phyloP scores from a whole-genome alignment of 2,113 vertebrate genomes.

The Speoplatyrhinus poulsoni region DNA sequence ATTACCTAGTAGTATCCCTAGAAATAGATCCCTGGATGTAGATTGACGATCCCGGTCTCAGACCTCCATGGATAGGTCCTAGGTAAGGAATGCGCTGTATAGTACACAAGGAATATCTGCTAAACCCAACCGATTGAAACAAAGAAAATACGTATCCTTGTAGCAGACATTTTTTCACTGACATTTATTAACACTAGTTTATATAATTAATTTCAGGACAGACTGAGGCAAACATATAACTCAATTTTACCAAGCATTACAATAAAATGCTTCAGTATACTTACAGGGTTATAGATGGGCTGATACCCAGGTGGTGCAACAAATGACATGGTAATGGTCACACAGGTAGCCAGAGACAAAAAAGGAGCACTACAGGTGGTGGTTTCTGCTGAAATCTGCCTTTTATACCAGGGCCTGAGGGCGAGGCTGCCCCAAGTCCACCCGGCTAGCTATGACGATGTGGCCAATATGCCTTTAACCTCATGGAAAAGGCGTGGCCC shows the following conservation, averaged over 20 bases:
- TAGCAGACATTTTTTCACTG: neutral
- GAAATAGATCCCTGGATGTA: constrained; percentile 80
- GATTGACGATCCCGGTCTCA: constrained; percentile 76
- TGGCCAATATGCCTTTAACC: neutral
- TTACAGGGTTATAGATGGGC: constrained; percentile 81
- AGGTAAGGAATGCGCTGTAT: constrained; percentile 78
- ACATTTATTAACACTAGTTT: neutral
- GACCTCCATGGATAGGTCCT: constrained; percentile 75
- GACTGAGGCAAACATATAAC: neutral
- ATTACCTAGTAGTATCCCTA: constrained; percentile 75
- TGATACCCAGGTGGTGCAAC: constrained; percentile 82
- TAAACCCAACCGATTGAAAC: no score
- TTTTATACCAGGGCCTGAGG: constrained; percentile 51
- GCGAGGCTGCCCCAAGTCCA: constrained; percentile 7
- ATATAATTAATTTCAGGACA: neutral
- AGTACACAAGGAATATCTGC: neutral
- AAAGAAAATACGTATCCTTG: neutral
- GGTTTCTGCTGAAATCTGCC: neutral
- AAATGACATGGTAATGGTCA: constrained; percentile 56
- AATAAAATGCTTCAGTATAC: constrained; percentile 40
- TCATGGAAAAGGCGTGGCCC: neutral
- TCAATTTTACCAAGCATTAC: neutral
- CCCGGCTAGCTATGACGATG: neutral
- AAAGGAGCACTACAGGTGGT: neutral
- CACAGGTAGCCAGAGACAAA: neutral